A percentile compares a stretch with the other conserved stretches of the same genome.
Evolutionary conservation across 2,888 invertebrate genomes (phyloP).

Genomic region (Drosophila cognata): DNA sequence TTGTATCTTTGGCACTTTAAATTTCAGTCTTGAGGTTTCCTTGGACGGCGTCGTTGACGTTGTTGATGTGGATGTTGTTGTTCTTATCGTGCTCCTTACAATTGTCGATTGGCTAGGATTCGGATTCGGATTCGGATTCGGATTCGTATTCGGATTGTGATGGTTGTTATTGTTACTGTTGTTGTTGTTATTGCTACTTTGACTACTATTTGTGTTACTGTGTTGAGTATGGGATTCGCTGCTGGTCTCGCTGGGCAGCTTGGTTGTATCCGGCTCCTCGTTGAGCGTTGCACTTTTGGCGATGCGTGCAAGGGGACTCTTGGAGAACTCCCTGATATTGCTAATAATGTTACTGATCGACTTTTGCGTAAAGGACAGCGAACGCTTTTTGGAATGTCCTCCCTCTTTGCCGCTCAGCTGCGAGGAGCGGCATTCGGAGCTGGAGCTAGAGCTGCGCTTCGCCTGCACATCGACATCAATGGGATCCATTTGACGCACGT

Average conservation of each 20-base stretch:
- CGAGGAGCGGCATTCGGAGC: slow-evolving; percentile 79
- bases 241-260: slow-evolving; percentile 25
- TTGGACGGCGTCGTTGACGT: slow-evolving; percentile 75
- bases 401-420: slow-evolving; percentile 56
- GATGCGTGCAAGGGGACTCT: slow-evolving; percentile 75
- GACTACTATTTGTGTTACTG: slow-evolving; percentile 20
- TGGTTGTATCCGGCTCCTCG: slow-evolving; percentile 62
- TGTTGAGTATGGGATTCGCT: slow-evolving; percentile 45
- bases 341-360: slow-evolving; percentile 82
- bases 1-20: slow-evolving; percentile 83
- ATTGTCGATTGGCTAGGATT: slow-evolving; percentile 47
- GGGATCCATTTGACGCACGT: slow-evolving; percentile 21
- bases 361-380: slow-evolving; percentile 84
- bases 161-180: slow-evolving; percentile 36
- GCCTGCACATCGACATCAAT: slow-evolving; percentile 50
- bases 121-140: background rate
- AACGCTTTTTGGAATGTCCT: slow-evolving; percentile 79
- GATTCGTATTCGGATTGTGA: background rate
- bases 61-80: slow-evolving; percentile 43
- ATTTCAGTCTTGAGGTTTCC: slow-evolving; percentile 78
- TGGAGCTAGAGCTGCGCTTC: slow-evolving; percentile 82
- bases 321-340: slow-evolving; percentile 84
- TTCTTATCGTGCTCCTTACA: slow-evolving; percentile 55
- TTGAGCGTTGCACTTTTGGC: slow-evolving; percentile 46
- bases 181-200: slow-evolving; percentile 43